Evolutionary conservation across 2,888 invertebrate genomes (phyloP).

Genomic region (Aromia moschata): DNA sequence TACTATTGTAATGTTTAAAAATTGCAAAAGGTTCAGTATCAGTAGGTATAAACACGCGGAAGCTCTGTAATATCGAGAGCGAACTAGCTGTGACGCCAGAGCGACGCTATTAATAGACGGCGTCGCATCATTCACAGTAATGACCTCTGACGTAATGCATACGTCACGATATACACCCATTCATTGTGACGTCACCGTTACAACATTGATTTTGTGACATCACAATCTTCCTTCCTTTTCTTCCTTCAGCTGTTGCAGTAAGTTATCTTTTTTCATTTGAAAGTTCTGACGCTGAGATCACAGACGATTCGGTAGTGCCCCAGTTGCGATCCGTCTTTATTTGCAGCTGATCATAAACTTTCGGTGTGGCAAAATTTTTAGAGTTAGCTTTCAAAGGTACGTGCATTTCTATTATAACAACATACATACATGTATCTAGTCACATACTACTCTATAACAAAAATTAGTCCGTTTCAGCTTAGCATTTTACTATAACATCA

Average conservation of each 20-base stretch:
- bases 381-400: too few relatives aligned
- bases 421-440: too few relatives aligned
- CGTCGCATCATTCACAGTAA: constrained; percentile 50
- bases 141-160: constrained; percentile 49
- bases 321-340: background rate
- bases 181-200: constrained; percentile 48
- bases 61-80: constrained; percentile 15
- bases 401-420: too few relatives aligned
- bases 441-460: too few relatives aligned
- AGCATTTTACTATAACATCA: too few relatives aligned
- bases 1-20: too few relatives aligned
- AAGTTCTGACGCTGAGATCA: background rate
- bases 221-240: constrained; percentile 30
- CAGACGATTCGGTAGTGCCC: background rate
- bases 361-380: too few relatives aligned
- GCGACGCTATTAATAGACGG: constrained; percentile 50
- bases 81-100: constrained; percentile 49
- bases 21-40: too few relatives aligned
- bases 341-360: background rate
- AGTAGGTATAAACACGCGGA: background rate
- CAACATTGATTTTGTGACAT: constrained; percentile 53
- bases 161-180: constrained; percentile 53
- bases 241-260: background rate
- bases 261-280: constrained; percentile 3
- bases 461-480: too few relatives aligned